phyloP scores from a whole-genome alignment of 92 coral and sea anemone species.

The Epizoanthus scotinus region DNA sequence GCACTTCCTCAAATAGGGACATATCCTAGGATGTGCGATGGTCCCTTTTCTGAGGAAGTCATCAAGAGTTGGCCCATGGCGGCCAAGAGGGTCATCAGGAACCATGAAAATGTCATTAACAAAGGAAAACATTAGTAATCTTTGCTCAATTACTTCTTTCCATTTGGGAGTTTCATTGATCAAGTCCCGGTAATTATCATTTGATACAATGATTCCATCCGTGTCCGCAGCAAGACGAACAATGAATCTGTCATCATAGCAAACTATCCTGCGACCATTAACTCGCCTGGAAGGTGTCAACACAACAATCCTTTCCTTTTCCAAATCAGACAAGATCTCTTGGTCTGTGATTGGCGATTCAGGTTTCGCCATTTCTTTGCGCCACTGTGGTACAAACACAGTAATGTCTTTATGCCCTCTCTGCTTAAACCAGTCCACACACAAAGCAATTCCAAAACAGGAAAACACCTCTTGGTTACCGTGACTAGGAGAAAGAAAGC shows the following conservation, averaged over 20 bases:
- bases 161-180: slow-evolving; percentile 84
- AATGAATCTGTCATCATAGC: slow-evolving; percentile 95
- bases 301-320: slow-evolving; percentile 73
- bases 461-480: slow-evolving; percentile 89
- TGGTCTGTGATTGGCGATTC: slow-evolving; percentile 90
- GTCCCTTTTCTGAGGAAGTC: slow-evolving; percentile 95
- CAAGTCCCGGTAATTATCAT: slow-evolving; percentile 93
- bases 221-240: slow-evolving; percentile 88
- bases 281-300: slow-evolving; percentile 95
- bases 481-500: slow-evolving; percentile 66
- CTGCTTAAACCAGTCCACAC: slow-evolving; percentile 86
- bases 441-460: slow-evolving; percentile 87
- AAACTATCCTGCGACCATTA: slow-evolving; percentile 94
- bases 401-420: slow-evolving; percentile 94
- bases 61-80: slow-evolving; percentile 92
- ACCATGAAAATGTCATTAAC: slow-evolving; percentile 95
- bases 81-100: slow-evolving; percentile 97
- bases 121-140: slow-evolving; percentile 96
- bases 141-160: slow-evolving; percentile 90
- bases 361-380: slow-evolving; percentile 83
- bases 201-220: slow-evolving; percentile 94
- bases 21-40: slow-evolving; percentile 74
- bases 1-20: slow-evolving; percentile 90
- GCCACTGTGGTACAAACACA: slow-evolving; percentile 98
- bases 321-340: slow-evolving; percentile 77